Base-by-base conservation (phyloP, 2,113 vertebrate genomes). In the Dicentrarchus labrax region DNA sequence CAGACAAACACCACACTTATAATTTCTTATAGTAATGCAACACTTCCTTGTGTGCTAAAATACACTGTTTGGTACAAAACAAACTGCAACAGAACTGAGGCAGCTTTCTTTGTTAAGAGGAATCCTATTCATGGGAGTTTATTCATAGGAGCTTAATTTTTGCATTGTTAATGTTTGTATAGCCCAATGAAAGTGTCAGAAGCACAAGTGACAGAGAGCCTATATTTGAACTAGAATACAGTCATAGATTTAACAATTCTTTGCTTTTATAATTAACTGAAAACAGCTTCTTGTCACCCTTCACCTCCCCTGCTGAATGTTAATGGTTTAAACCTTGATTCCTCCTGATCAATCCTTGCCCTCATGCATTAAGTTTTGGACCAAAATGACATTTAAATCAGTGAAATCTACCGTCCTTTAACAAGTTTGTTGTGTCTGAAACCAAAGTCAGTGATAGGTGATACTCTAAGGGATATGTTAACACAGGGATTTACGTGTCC, bases 91-190 rank as follows among this genome's bases (percentile, higher is more conserved):
- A 81, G 16, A 77, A 48, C 53, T 21, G 43, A 48, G 7, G 68
- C 53, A 22, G 51, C 54, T 65, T 47, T 64, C 59, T 82, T 70
- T 71, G 48, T 80, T 53, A 21, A 53, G 30, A 61, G 41, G 67
- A 85, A 82, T 83, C 30, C 30, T 30, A 30, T 30, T 30, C 66
- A 72, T 22, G 38, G 10, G 48, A 78, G 62, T 65, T 38, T 65
- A 64, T 80, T 82, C 72, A 74, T 30, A 64, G 30, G 22, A 76
- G 59, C 62, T 80, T 64, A 39, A 80, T 72, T 59, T 82, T 30
- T 51, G 67, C 30, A 64, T 72, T 76, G 59, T 56, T 73, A 61
- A 67, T 45, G 64, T 66, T 67, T 77, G 38, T 47, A 16, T 24
- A 70, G 50, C 15, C 38, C 48, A 69, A 19, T 68, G 21, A 70